Evolutionary conservation across 2,888 invertebrate genomes (phyloP).

Genomic region (Plagiodera versicolora): DNA sequence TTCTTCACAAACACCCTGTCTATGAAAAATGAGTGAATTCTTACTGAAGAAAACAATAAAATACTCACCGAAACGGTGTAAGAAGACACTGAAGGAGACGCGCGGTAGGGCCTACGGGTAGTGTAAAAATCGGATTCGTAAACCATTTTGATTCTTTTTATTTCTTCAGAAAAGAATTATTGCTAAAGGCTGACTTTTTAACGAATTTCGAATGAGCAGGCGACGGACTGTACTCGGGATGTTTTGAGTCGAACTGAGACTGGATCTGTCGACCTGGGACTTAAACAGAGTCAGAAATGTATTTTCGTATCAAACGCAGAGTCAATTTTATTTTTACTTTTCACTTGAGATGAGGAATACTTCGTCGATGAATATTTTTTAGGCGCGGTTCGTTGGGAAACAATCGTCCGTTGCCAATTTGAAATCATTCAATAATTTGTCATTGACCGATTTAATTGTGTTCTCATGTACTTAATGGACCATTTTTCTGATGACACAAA

Average conservation of each 20-base stretch:
- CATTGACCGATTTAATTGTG: background rate
- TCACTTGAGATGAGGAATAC: constrained; percentile 18
- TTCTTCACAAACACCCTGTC: too few relatives aligned
- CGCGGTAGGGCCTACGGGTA: constrained; percentile 80
- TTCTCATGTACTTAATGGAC: too few relatives aligned
- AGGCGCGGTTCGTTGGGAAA: constrained; percentile 11
- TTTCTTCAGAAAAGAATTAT: background rate
- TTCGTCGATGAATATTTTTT: constrained; percentile 15
- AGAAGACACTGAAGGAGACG: constrained; percentile 68
- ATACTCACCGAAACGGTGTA: constrained; percentile 81
- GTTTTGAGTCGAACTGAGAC: constrained; percentile 48
- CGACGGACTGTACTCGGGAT: constrained; percentile 38
- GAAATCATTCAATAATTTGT: background rate
- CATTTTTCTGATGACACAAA: too few relatives aligned
- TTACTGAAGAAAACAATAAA: constrained; percentile 8
- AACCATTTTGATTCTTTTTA: constrained; percentile 66
- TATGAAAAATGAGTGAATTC: too few relatives aligned
- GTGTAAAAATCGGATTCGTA: constrained; percentile 93
- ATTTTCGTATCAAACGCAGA: constrained; percentile 18
- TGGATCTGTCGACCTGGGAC: constrained; percentile 40
- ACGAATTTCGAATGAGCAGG: constrained; percentile 20
- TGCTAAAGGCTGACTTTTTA: constrained; percentile 30
- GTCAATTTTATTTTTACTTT: constrained; percentile 28
- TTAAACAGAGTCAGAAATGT: constrained; percentile 40
- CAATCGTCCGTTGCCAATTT: background rate